phyloP scores from a whole-genome alignment of 2,888 invertebrate species.

The Drosophila kuntzei region DNA sequence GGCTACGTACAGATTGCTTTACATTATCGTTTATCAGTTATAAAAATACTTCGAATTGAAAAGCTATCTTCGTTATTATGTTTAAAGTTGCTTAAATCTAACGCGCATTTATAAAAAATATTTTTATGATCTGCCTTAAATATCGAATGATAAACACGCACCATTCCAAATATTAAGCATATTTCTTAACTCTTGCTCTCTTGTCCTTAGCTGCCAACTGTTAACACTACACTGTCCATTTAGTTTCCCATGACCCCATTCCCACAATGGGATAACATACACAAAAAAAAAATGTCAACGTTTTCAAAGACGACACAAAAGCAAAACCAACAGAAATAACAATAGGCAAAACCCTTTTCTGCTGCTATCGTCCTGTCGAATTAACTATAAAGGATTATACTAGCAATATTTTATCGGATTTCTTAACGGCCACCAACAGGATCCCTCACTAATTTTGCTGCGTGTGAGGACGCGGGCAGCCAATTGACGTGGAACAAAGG shows the following conservation, averaged over 20 bases:
- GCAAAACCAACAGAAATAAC: constrained; percentile 30
- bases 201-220: constrained; percentile 32
- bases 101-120: constrained; percentile 17
- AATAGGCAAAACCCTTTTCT: constrained; percentile 49
- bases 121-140: too few species aligned
- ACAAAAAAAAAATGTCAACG: constrained; percentile 49
- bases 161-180: constrained; percentile 25
- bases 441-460: constrained; percentile 39
- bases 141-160: constrained; percentile 18
- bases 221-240: constrained; percentile 36
- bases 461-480: constrained; percentile 26
- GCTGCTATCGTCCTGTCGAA: constrained; percentile 51
- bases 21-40: too few species aligned
- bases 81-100: too few species aligned
- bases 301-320: constrained; percentile 54
- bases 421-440: constrained; percentile 47
- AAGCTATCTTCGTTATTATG: too few species aligned
- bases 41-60: too few species aligned
- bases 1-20: too few species aligned
- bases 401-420: constrained; percentile 75
- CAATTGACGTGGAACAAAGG: constrained; percentile 61
- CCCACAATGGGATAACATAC: constrained; percentile 2
- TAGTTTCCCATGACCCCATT: constrained; percentile 28
- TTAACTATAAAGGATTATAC: constrained; percentile 71
- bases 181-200: constrained; percentile 20